Evolutionary conservation across 2,888 invertebrate species (phyloP).

Genomic region (Gryllus longicercus): DNA sequence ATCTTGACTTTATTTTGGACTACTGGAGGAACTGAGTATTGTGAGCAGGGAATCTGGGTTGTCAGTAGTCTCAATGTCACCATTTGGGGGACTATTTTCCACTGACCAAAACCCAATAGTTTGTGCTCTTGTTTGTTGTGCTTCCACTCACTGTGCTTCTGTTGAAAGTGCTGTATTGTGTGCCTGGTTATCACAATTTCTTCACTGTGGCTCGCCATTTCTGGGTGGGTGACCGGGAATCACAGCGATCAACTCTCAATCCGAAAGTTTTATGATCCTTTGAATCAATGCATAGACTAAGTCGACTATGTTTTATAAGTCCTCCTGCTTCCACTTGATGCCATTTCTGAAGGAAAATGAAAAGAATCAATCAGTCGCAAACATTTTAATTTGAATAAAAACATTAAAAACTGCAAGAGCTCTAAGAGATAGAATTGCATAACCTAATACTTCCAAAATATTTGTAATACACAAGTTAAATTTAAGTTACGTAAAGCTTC

Average conservation of each 20-base stretch:
- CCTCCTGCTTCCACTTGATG: conserved; percentile 62
- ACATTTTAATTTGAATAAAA: not conserved
- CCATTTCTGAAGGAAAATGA: conserved; percentile 56
- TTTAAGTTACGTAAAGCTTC: no score
- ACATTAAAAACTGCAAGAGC: not conserved
- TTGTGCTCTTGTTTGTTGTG: not conserved
- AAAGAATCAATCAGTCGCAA: no score
- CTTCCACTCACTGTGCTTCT: conserved; percentile 1
- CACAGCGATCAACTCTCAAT: conserved; percentile 67
- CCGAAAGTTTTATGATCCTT: conserved; percentile 55
- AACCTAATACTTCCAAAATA: no score
- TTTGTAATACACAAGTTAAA: no score
- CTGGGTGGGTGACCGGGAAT: conserved; percentile 61
- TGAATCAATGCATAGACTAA: conserved; percentile 76
- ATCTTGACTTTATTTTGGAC: not conserved
- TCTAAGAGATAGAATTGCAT: not conserved
- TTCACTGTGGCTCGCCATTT: conserved; percentile 58
- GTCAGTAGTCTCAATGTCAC: no score
- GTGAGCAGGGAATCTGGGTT: not conserved
- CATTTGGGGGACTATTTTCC: not conserved
- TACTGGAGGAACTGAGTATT: conserved; percentile 8
- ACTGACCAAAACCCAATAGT: not conserved
- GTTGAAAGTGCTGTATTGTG: not conserved
- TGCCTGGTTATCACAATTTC: conserved; percentile 31
- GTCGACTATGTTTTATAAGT: conserved; percentile 65